Evolutionary conservation across 64 coral and sea anemone species (phyloP), one percentile per base, ranked within the genome.

Genomic region (Porites australiensis): DNA sequence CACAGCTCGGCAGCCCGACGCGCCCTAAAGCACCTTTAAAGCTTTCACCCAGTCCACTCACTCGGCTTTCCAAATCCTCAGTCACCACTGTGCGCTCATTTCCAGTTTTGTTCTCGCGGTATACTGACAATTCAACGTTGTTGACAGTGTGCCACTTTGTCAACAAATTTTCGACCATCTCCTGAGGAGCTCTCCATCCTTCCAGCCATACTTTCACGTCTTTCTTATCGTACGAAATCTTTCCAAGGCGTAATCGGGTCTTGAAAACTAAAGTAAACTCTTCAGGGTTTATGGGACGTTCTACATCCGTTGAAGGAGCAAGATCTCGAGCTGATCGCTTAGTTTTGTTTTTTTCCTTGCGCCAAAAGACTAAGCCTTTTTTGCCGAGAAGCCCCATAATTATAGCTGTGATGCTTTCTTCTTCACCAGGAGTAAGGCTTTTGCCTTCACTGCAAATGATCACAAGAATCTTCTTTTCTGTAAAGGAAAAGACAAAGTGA

Each of bases 61-160:
- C n/a, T n/a, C n/a, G n/a, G n/a, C n/a, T n/a, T n/a, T n/a, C n/a
- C n/a, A n/a, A n/a, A n/a, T n/a, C 27, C 43, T 74, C 4, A 44
- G 12, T 45, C 15, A 50, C 13, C 0, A 83, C 16, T 3, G 6
- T 44, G 0, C 45, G 8, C 13, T 53, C 0, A 4, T 50, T 8
- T 50, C 44, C 14, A 13, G 15, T 21, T 66, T 4, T 63, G n/a
- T 3, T 83, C 60, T 49, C 18, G 14, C n/a, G n/a, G 18, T 49
- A 83, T 20, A 83, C 45, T 23, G 1, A 14, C 60, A 83, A 66
- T 65, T 83, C 79, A 10, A 61, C 79, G 46, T 83, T 18, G 44
- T 14, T 16, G 19, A 15, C 50, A 46, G 45, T 13, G 2, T 68
- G 18, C 4, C 16, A 13, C 13, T 84, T 4, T 18, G 8, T 12